These are phyloP conservation scores for Holcopasites calliopsidis DNA, from an alignment of 1,140 invertebrate genomes.

Conservation along the genomic window DNA sequence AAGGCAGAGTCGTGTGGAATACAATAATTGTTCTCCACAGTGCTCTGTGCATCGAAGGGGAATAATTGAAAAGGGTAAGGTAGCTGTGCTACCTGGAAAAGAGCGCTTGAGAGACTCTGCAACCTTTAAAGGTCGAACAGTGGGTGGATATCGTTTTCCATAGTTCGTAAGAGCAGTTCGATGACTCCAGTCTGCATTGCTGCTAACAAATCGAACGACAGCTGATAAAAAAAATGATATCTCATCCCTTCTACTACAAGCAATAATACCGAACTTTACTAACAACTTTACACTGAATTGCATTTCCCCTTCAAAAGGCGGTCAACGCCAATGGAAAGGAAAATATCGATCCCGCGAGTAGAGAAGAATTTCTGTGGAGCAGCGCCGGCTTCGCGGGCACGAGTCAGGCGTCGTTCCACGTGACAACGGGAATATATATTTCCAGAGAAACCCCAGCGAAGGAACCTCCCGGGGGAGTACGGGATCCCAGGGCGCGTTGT, in stretches of 20 bases:
- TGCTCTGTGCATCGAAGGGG: too few species aligned
- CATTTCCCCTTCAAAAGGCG: background rate
- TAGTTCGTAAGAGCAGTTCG: too few species aligned
- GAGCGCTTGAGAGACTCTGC: background rate
- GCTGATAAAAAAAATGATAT: too few species aligned
- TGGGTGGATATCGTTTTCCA: background rate
- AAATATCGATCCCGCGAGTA: slow-evolving; percentile 21
- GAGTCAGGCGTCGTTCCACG: slow-evolving; percentile 46
- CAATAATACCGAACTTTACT: too few species aligned
- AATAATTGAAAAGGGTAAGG: background rate
- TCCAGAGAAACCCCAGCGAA: slow-evolving; percentile 44
- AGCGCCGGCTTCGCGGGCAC: background rate
- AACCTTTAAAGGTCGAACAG: slow-evolving; percentile 14
- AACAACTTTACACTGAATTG: background rate
- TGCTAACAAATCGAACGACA: background rate
- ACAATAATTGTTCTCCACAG: too few species aligned
- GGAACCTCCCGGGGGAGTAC: slow-evolving; percentile 52
- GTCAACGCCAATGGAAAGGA: background rate
- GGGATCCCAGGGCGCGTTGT: slow-evolving; percentile 58
- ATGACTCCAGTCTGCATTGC: background rate
- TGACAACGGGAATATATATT: slow-evolving; percentile 59
- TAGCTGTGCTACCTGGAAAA: background rate
- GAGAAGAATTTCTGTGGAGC: slow-evolving; percentile 31
- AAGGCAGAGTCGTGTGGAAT: too few species aligned
- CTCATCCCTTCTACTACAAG: too few species aligned